Conservation (phyloP, 2,888 invertebrate genomes). For the Gibbula magus region DNA sequence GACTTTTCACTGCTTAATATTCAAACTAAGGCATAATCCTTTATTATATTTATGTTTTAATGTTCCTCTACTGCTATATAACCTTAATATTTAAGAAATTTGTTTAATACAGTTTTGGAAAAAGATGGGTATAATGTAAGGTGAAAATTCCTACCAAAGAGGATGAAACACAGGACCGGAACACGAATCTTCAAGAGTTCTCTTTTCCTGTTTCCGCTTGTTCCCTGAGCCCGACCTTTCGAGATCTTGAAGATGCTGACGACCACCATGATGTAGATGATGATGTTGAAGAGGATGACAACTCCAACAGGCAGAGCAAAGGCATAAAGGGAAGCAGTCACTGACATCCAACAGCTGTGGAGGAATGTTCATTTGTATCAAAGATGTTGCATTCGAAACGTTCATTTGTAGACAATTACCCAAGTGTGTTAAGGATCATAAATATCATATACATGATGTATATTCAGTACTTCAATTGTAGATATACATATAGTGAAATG, state of each 20-base stretch:
- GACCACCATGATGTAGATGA: conserved; percentile 60
- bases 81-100: conserved; percentile 35
- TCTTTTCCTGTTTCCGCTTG: conserved; percentile 70
- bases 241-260: conserved; percentile 50
- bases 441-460: too few species aligned
- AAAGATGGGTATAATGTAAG: too few species aligned
- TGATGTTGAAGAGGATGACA: conserved; percentile 58
- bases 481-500: too few species aligned
- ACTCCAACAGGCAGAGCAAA: conserved; percentile 67
- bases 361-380: background rate
- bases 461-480: too few species aligned
- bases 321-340: conserved; percentile 62
- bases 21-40: too few species aligned
- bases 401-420: too few species aligned
- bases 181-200: conserved; percentile 68
- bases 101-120: too few species aligned
- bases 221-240: conserved; percentile 52
- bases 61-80: too few species aligned
- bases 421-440: too few species aligned
- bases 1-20: too few species aligned
- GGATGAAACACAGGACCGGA: conserved; percentile 56
- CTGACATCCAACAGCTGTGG: conserved; percentile 69
- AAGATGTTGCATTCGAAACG: too few species aligned
- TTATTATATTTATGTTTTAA: too few species aligned
- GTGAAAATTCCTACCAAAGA: conserved; percentile 43